Base-by-base conservation (phyloP, 2,888 invertebrate species). In the Zhuqinia jingwanae region DNA sequence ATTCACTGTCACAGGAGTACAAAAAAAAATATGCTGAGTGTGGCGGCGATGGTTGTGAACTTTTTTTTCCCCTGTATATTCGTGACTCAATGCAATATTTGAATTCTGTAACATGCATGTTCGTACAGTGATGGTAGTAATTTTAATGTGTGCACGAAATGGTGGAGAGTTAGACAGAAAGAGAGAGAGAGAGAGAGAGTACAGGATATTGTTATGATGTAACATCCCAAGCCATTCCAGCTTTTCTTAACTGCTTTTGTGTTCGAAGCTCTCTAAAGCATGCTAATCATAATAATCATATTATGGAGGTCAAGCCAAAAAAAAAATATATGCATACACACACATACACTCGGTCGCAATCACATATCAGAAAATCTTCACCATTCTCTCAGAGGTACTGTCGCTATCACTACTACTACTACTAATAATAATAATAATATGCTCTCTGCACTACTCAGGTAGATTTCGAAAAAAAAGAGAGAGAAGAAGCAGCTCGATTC, bases 161-260 rank as follows among this genome's bases (percentile, higher is more conserved):
- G 42, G 63, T n/a, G 50, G 50, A 50, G n/a, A n/a, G n/a, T n/a
- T n/a, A n/a, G n/a, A n/a, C n/a, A n/a, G n/a, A n/a, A n/a, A n/a
- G n/a, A n/a, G n/a, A n/a, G n/a, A n/a, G n/a, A n/a, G n/a, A n/a
- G n/a, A n/a, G n/a, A n/a, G 50, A 58, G 56, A 75, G 56, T 56
- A 75, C 75, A 75, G 75, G 75, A 75, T 50, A 80, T 80, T 80
- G 65, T 80, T 80, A 73, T 82, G 58, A 82, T 82, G 75, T 82
- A 82, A 82, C 82, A 82, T 82, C 68, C 75, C 83, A 63, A 60
- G 36, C 63, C 76, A 47, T 65, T 63, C 30, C 76, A 63, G 70
- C 27, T 65, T 65, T 83, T 30, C 65, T 83, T 73, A 83, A 83
- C 58, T 70, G 81, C 56, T 17, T 60, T 42, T 60, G 17, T 58